Percentiles rank a stretch among this genome's conserved stretches.
Conservation (phyloP, 2,113 vertebrate species). For the Macrotus californicus region DNA sequence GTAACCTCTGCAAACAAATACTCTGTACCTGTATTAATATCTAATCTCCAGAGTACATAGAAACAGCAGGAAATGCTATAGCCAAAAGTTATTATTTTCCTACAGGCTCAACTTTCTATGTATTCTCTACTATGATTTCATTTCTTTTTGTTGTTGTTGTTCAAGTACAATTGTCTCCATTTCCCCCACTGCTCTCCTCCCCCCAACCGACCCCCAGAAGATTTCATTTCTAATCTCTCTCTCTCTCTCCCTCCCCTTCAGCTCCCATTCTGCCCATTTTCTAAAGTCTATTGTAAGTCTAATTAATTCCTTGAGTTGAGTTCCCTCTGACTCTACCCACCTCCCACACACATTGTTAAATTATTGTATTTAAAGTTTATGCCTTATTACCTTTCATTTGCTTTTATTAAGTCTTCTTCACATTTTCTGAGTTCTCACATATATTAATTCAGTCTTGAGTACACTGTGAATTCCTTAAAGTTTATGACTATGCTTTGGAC, state of each 20-base stretch:
- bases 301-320: not conserved
- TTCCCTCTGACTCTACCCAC: not conserved
- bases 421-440: not conserved
- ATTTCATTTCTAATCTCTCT: not conserved
- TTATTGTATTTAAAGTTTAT: not conserved
- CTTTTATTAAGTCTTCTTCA: not conserved
- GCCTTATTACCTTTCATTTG: not conserved
- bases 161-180: too few relatives aligned
- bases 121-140: not conserved
- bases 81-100: not conserved
- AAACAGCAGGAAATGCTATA: not conserved
- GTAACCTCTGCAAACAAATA: slow-evolving; percentile 22
- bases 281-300: not conserved
- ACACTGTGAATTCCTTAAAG: not conserved
- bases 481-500: not conserved
- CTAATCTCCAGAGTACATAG: not conserved
- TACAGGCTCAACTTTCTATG: not conserved
- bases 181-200: too few relatives aligned
- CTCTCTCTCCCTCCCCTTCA: too few relatives aligned
- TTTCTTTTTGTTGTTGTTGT: not conserved
- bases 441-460: not conserved
- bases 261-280: not conserved
- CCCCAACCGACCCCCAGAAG: too few relatives aligned
- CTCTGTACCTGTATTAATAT: slow-evolving; percentile 18
- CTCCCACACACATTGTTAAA: not conserved